Evolutionary conservation across 2,797 vertebrate species (phyloP), one percentile per base, ranked within the genome.

Genomic region (Hypotaenidia okinawae): DNA sequence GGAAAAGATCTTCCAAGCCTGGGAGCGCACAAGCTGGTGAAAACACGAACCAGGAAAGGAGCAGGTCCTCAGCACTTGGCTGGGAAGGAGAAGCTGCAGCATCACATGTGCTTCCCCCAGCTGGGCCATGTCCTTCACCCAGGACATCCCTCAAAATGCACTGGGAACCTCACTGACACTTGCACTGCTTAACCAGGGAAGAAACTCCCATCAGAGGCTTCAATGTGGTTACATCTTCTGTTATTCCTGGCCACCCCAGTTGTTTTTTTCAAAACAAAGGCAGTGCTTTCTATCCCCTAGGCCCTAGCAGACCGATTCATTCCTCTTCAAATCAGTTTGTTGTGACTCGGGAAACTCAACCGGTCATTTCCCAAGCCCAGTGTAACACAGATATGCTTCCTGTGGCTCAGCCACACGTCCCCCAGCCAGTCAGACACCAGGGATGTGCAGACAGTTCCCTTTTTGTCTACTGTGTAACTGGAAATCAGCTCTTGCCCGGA

Each of bases 251-350:
- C 83, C 3, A 0, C 80, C 9, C 3, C 0, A 0, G 89, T 45
- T 94, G 87, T 63, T 94, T 91, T 88, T 91, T 91, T 82, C 93
- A 81, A 94, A 97, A 95, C 89, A 96, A 96, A 95, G 74, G 55
- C 54, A 32, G 27, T 67, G 70, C 91, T 96, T 96, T 90, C 91
- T 86, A 78, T 79, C 66, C 85, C 90, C 93, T 84, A 76, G 69
- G 69, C 63, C 85, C 5, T 1, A 96, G 90, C 54, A 88, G 90
- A 88, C 83, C 94, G 72, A 90, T 93, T 94, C 73, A 79, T 75
- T 73, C 94, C 89, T 91, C 85, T 95, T 91, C 73, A 88, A 24
- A 62, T 90, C 4, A 41, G 80, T 91, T 95, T 96, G 90, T 96
- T 96, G 94, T 96, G 91, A 93, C 93, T 95, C 87, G 54, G 91